Conservation (phyloP, 2,888 invertebrate genomes). For the Cephus runcator region DNA sequence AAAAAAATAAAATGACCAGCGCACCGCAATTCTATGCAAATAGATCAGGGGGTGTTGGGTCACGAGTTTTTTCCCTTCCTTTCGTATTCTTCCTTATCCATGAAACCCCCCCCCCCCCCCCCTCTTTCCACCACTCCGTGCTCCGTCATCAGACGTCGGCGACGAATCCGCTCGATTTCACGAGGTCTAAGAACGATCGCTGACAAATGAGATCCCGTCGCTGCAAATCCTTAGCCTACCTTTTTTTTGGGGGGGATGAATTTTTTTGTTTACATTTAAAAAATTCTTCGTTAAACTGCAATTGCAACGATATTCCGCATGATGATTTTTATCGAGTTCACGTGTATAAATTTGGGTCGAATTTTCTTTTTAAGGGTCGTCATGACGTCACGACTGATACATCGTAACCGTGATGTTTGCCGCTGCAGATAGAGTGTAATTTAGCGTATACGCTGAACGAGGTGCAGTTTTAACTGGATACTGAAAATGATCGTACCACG, state of each 20-base stretch:
- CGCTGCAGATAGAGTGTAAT: not conserved
- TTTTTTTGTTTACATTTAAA: not conserved
- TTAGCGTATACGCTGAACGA: not conserved
- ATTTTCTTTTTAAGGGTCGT: not conserved
- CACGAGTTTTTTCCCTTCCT: not conserved
- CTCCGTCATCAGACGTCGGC: not conserved
- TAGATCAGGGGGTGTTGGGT: not conserved
- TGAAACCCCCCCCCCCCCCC: not conserved
- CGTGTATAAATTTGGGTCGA: not conserved
- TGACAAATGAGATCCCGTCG: not conserved
- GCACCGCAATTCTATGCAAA: not conserved
- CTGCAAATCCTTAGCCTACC: not conserved
- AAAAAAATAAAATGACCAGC: not conserved
- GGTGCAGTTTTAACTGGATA: not conserved
- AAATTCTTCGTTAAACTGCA: not conserved
- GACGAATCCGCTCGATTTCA: not conserved
- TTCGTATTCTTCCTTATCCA: not conserved
- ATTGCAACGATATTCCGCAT: not conserved
- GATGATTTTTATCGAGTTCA: not conserved
- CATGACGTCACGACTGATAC: not conserved
- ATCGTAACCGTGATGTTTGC: not conserved
- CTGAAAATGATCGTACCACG: not conserved
- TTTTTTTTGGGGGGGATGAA: not conserved
- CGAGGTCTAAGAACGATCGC: not conserved
- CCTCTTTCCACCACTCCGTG: not conserved